Percentiles rank a stretch among this genome's conserved stretches.
These are phyloP conservation scores for Uria aalge DNA, from an alignment of 2,113 vertebrate species.

Conservation along the genomic window DNA sequence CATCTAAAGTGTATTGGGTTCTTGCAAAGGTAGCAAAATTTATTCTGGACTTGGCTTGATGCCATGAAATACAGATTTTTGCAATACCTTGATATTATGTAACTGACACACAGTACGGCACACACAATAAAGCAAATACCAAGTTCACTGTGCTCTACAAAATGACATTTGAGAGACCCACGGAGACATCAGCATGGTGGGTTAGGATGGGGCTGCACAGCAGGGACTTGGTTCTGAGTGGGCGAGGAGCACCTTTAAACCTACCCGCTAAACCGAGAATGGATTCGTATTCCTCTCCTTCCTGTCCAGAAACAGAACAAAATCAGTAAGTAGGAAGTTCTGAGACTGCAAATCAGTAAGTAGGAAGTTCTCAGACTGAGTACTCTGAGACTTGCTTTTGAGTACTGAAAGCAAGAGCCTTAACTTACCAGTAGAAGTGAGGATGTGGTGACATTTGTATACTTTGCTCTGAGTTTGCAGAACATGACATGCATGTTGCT, in stretches of 20 bases:
- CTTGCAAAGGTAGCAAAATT: background rate
- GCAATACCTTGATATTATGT: background rate
- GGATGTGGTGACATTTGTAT: background rate
- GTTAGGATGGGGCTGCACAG: background rate
- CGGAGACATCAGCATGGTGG: background rate
- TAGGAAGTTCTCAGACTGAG: too few species aligned
- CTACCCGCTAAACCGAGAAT: background rate
- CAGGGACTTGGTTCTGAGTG: background rate
- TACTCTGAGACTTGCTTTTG: too few species aligned
- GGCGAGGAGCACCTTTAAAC: background rate
- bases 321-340: background rate
- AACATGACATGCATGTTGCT: background rate
- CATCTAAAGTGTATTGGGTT: background rate
- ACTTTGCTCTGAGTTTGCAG: background rate
- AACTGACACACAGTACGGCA: background rate
- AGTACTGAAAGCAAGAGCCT: background rate
- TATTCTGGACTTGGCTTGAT: background rate
- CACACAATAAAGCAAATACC: background rate
- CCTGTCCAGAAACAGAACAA: background rate
- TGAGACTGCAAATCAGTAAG: background rate
- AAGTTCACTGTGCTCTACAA: background rate
- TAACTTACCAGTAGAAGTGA: background rate
- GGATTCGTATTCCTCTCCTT: background rate
- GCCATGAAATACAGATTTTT: background rate
- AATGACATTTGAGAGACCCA: background rate